Evolutionary conservation across 2,888 invertebrate species (phyloP).

Genomic region (Aphidoletes aphidimyza): DNA sequence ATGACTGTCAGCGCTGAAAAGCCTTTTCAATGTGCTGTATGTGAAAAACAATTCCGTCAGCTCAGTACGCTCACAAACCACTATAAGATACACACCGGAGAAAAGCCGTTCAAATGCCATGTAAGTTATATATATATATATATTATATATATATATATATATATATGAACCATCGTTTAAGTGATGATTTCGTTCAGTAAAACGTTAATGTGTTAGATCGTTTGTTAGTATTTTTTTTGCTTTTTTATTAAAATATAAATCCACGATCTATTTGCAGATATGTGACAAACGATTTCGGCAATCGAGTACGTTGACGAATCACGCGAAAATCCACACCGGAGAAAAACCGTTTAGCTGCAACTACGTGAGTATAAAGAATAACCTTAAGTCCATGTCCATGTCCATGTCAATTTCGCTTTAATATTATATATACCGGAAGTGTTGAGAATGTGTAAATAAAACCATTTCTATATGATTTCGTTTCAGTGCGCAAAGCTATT

Average conservation of each 20-base stretch:
- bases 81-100: slow-evolving; percentile 67
- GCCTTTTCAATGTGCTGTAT: slow-evolving; percentile 67
- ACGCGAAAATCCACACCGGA: slow-evolving; percentile 67
- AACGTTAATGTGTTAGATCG: neutral
- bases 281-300: slow-evolving; percentile 67
- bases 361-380: slow-evolving; percentile 19
- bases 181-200: neutral
- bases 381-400: neutral
- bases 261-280: slow-evolving; percentile 62
- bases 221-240: neutral
- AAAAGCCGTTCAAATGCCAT: slow-evolving; percentile 60
- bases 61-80: slow-evolving; percentile 67
- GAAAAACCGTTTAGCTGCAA: slow-evolving; percentile 66
- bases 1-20: slow-evolving; percentile 61
- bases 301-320: slow-evolving; percentile 67
- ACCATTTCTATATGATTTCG: neutral
- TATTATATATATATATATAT: neutral
- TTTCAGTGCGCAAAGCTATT: slow-evolving; percentile 65
- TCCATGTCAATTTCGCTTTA: neutral
- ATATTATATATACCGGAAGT: neutral
- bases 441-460: neutral
- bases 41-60: slow-evolving; percentile 66
- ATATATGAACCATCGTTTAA: neutral
- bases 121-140: neutral
- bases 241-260: neutral